Percentiles rank a stretch among this genome's conserved stretches.
Conservation (phyloP, 2,888 invertebrate genomes). For the Anarsia innoxiella region DNA sequence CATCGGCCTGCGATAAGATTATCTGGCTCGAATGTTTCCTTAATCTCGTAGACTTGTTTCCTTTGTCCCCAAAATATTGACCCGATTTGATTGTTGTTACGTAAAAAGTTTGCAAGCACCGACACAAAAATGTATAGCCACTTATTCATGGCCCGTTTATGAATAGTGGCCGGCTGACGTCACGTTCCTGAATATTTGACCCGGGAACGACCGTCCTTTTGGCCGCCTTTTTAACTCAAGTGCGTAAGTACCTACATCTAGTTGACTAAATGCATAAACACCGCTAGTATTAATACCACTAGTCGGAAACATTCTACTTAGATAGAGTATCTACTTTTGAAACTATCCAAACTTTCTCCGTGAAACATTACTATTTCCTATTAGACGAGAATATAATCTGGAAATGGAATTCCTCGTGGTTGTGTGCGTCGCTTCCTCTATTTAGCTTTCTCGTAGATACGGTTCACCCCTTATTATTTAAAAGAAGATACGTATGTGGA, state of each 20-base stretch:
- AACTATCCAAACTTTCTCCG: too few relatives aligned
- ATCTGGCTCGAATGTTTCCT: slow-evolving; percentile 31
- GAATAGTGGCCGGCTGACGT: neutral
- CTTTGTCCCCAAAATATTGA: slow-evolving; percentile 35
- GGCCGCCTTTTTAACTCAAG: too few relatives aligned
- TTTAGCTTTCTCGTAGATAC: slow-evolving; percentile 21
- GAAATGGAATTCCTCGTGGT: slow-evolving; percentile 5
- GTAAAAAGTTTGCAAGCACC: slow-evolving; percentile 20
- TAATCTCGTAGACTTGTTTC: slow-evolving; percentile 36
- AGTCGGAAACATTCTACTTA: too few relatives aligned
- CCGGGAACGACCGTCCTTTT: too few relatives aligned
- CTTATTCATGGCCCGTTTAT: slow-evolving; percentile 41
- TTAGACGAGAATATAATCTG: slow-evolving; percentile 1
- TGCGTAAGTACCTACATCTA: too few relatives aligned
- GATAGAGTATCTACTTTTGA: too few relatives aligned
- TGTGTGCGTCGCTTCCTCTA: slow-evolving; percentile 11
- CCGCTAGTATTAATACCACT: too few relatives aligned
- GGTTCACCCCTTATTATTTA: slow-evolving; percentile 33
- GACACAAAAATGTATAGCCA: slow-evolving; percentile 26
- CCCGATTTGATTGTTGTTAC: slow-evolving; percentile 32
- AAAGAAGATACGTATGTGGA: slow-evolving; percentile 35
- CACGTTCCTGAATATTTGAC: neutral
- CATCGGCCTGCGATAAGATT: slow-evolving; percentile 36
- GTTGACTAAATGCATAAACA: too few relatives aligned
- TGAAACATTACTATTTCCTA: slow-evolving; percentile 5